Evolutionary conservation across 2,888 invertebrate species (phyloP).

Genomic region (Desoria tigrina): DNA sequence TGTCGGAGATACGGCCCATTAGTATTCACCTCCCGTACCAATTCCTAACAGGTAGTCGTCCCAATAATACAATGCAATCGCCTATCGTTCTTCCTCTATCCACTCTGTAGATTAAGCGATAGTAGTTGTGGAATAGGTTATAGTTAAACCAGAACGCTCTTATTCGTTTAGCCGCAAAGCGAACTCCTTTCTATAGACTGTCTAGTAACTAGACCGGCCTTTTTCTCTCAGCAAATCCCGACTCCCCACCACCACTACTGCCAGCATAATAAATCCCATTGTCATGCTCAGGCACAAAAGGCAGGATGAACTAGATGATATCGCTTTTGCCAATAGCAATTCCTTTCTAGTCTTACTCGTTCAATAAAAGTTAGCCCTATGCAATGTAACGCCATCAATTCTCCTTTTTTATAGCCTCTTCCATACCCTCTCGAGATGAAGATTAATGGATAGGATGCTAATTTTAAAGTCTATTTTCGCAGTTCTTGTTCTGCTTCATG

Average conservation of each 20-base stretch:
- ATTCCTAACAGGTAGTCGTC: too few species aligned
- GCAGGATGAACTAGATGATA: conserved; percentile 19
- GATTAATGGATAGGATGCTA: too few species aligned
- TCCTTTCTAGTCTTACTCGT: too few species aligned
- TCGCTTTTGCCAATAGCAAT: conserved; percentile 18
- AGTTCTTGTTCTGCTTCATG: too few species aligned
- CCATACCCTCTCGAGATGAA: too few species aligned
- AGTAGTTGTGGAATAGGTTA: too few species aligned
- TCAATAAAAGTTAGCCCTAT: too few species aligned
- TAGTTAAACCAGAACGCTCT: conserved; percentile 10
- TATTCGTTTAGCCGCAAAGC: conserved; percentile 19
- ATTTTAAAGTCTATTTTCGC: too few species aligned
- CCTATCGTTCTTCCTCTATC: too few species aligned
- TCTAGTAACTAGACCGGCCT: conserved; percentile 53
- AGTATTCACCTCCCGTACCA: conserved; percentile 9
- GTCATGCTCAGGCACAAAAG: conserved; percentile 15
- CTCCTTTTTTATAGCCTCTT: too few species aligned
- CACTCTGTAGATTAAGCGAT: too few species aligned
- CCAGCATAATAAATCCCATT: background rate
- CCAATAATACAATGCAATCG: background rate
- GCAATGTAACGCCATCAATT: too few species aligned
- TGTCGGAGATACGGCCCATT: conserved; percentile 19
- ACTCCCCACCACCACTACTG: background rate
- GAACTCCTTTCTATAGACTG: conserved; percentile 46
- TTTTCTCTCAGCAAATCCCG: conserved; percentile 42